Evolutionary conservation across 2,113 vertebrate genomes (phyloP), one percentile per base, ranked within the genome.

Genomic region (Urocolius indicus): DNA sequence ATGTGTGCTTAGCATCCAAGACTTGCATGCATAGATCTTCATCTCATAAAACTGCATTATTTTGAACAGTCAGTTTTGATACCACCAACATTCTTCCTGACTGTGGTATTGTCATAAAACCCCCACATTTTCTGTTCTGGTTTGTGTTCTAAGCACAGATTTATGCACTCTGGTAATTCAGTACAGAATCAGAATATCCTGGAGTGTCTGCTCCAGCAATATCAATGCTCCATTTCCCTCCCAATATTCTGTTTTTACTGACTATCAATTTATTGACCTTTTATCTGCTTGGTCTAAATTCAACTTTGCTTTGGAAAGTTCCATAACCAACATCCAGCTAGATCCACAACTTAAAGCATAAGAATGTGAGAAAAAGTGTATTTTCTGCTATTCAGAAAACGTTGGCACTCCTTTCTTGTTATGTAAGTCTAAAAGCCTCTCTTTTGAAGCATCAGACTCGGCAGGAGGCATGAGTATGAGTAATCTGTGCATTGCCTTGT

Each of bases 401-500:
- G 34, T 26, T 90, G 34, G 52, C 48, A 63, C 16, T 58, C 38
- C 12, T 41, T 84, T 57, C 32, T 3, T 51, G 68, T 91, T 87
- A 51, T 15, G 9, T 84, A 92, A 97, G 24, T 34, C 38, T 78
- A 63, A 94, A 93, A 88, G 23, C 43, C 16, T 90, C n/a, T 92
- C 27, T 66, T 59, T 66, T 58, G 80, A 78, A 92, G 54, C 77
- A 82, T 68, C 27, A 75, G 29, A 69, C 61, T 92, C 89, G 52
- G 84, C 77, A 89, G 94, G 92, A 91, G 84, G 38, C 32, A 73
- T 36, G 30, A 84, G 58, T 41, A 22, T 88, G 90, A 95, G 80
- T 94, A 95, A 95, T 92, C 48, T 59, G 27, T 7, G 11, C 61
- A 92, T 63, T 94, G 86, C 74, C 45, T 89, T 75, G 52, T 94